phyloP scores from a whole-genome alignment of 2,797 vertebrate species.

The Sebastes steindachneri region DNA sequence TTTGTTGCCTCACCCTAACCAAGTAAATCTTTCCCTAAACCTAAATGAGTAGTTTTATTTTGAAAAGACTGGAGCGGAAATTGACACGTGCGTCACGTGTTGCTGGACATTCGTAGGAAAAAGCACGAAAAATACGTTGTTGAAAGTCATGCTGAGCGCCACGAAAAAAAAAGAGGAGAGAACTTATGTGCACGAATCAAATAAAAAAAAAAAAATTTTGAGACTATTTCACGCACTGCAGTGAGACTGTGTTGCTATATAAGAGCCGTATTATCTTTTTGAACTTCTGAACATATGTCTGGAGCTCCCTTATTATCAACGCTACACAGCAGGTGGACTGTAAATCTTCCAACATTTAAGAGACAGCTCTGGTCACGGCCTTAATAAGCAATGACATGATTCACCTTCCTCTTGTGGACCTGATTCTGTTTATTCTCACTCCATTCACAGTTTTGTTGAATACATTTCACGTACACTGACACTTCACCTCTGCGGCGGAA shows the following conservation, averaged over 20 bases:
- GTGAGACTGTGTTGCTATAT: background rate
- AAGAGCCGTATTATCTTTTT: background rate
- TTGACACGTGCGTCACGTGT: no score
- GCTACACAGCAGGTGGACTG: conserved; percentile 11
- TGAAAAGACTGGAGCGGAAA: no score
- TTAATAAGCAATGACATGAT: conserved; percentile 35
- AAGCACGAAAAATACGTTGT: no score
- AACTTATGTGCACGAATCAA: no score
- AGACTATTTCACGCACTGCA: rapidly evolving
- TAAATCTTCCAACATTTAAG: conserved; percentile 17
- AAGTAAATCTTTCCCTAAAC: no score
- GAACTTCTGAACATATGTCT: background rate
- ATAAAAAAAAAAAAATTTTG: no score
- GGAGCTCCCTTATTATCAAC: conserved; percentile 3
- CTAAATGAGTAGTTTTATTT: no score
- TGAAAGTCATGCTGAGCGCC: no score
- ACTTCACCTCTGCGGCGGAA: conserved; percentile 36
- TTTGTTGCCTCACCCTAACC: no score
- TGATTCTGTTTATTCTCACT: conserved; percentile 44
- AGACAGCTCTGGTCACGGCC: background rate
- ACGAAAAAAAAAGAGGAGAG: no score
- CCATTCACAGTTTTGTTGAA: conserved; percentile 48
- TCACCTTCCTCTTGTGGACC: conserved; percentile 15
- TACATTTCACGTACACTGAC: conserved; percentile 51
- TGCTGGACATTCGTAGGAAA: no score